Base-by-base conservation (phyloP, 1,140 invertebrate genomes). In the Drosophila sproati region DNA sequence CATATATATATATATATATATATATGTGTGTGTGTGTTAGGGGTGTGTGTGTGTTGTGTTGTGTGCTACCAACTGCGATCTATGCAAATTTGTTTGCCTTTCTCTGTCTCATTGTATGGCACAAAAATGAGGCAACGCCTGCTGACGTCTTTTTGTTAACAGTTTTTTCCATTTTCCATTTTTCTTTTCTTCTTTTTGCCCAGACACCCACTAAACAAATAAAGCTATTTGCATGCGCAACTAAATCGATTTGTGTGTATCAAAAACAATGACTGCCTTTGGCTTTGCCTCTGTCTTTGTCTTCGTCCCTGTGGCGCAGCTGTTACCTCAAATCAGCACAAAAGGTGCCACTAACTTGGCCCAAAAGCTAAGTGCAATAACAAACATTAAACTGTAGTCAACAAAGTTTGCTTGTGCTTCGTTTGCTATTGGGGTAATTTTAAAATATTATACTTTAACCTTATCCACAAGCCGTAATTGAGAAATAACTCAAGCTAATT, bases 221-320 rank as follows among this genome's bases (percentile, higher is more conserved):
- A 87, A 88, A 87, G 83, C 77, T 88, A 88, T 89, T 88, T 88
- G 85, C 83, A 89, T 88, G 85, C 85, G 77, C 85, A 89, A 89
- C 80, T 85, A 88, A 83, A 88, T 88, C 83, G 85, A 89, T 89
- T 89, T 88, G 83, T 89, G 83, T 83, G 67, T 88, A 88, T 88
- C 77, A n/a, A 62, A 62, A 76, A 60, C 45, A n/a, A 55, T n/a
- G 74, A 72, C 50, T 28, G 6, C 50, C 73, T 73, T 61, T 60
- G 63, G 67, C 63, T 20, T 20, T 66, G 60, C 63, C 52, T 80
- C 54, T 10, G 3, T 52, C 72, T 72, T 63, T 60, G 63, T 63
- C 63, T 20, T 20, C 62, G 60, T 60, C 52, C 77, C 52, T 39
- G 6, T 3, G 47, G 62, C 56, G n/a, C 82, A 81, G 73, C 77